Percentiles rank a stretch among this genome's conserved stretches.
phyloP scores from a whole-genome alignment of 2,888 invertebrate genomes.

The Phragmatobia fuliginosa region DNA sequence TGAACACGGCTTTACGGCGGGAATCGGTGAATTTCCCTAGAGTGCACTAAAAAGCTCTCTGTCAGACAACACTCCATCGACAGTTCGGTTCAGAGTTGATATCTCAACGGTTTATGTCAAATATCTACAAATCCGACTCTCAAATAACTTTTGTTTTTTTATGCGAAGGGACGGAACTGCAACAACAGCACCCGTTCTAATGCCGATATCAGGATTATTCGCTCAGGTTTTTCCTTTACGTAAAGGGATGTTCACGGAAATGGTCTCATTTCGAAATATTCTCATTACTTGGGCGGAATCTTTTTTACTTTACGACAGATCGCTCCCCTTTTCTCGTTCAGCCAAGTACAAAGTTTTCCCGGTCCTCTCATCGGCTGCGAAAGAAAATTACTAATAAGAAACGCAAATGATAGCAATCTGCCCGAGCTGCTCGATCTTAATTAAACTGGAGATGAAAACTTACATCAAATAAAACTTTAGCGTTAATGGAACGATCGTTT shows the following conservation, averaged over 20 bases:
- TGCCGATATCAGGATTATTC: conserved; percentile 68
- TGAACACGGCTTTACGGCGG: conserved; percentile 67
- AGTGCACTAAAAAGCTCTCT: conserved; percentile 76
- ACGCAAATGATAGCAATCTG: conserved; percentile 76
- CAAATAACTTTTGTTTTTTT: conserved; percentile 69
- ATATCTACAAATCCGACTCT: conserved; percentile 65
- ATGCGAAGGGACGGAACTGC: conserved; percentile 57
- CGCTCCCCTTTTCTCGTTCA: conserved; percentile 72
- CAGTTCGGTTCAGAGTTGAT: conserved; percentile 73
- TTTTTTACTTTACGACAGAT: conserved; percentile 73
- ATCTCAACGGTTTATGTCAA: conserved; percentile 61
- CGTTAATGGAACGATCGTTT: conserved; percentile 31
- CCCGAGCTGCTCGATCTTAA: conserved; percentile 66
- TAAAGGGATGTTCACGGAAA: conserved; percentile 65
- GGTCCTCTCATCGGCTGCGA: conserved; percentile 64
- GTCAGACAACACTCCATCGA: conserved; percentile 70
- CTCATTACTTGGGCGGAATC: conserved; percentile 77
- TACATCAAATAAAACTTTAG: conserved; percentile 46
- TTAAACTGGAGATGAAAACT: conserved; percentile 70
- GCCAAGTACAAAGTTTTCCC: conserved; percentile 72
- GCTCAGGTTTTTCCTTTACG: conserved; percentile 57
- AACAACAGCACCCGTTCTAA: conserved; percentile 57
- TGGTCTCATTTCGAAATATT: conserved; percentile 72
- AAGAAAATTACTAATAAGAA: conserved; percentile 79
- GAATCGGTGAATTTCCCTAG: conserved; percentile 82